Percentiles rank a stretch among this genome's conserved stretches.
phyloP scores from a whole-genome alignment of 2,797 vertebrate species.

The Macropus fuliginosus region DNA sequence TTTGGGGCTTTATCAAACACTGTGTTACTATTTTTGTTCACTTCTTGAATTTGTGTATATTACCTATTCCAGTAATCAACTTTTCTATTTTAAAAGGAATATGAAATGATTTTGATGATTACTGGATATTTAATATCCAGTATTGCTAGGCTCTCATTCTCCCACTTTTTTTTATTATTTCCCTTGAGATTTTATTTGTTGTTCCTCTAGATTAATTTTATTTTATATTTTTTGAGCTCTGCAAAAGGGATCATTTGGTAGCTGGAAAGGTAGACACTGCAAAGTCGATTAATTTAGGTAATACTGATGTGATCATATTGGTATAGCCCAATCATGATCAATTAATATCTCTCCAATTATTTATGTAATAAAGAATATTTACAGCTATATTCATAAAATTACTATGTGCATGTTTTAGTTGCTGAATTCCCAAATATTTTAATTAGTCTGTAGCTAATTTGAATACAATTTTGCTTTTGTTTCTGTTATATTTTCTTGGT shows the following conservation, averaged over 20 bases:
- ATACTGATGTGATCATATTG: not conserved
- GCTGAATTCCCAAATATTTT: not conserved
- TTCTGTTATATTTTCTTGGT: not conserved
- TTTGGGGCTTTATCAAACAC: not conserved
- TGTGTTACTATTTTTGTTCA: not conserved
- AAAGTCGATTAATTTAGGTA: not conserved
- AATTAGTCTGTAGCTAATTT: not conserved
- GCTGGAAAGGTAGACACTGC: not conserved
- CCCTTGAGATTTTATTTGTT: not conserved
- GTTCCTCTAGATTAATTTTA: not conserved
- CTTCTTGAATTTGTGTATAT: not conserved
- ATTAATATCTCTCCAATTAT: not conserved
- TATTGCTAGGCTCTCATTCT: not conserved
- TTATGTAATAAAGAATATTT: not conserved
- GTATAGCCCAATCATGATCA: not conserved
- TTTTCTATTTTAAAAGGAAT: not conserved
- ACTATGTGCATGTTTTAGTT: not conserved
- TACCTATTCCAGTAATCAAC: not conserved
- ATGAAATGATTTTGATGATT: not conserved
- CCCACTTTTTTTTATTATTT: not conserved
- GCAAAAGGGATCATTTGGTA: not conserved
- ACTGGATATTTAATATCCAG: not conserved
- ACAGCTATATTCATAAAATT: not conserved
- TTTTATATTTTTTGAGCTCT: not conserved
- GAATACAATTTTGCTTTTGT: not conserved